Base-by-base conservation (phyloP, 2,888 invertebrate species). In the Branchellion lobata region DNA sequence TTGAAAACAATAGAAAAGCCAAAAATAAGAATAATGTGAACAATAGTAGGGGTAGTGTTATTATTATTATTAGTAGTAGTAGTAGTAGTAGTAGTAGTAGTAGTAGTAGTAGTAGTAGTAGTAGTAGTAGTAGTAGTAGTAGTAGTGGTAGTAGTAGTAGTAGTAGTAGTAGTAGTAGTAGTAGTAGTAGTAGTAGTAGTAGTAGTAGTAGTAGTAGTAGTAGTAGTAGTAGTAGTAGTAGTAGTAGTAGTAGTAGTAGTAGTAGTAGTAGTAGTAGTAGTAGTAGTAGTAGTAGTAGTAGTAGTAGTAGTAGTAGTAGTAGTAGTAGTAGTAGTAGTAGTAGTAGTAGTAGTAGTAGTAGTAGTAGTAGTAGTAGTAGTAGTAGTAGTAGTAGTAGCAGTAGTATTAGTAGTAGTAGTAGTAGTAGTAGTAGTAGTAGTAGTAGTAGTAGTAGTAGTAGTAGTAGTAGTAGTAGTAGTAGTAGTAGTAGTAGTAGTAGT, bases 131-230 rank as follows among this genome's bases (percentile, higher is more conserved):
- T 34, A 72, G 72, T 34, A 72, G 72, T 34, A 72, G 72, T 72
- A 72, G 36, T 34, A 31, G 36, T 72, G 57, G 87, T 96, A 29
- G 88, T 34, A 72, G 72, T 33, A 72, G 72, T 72, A 72, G 72
- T 72, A 72, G 72, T 72, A 72, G 72, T 72, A 72, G 72, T 72
- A 72, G 72, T 72, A 72, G 72, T 72, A 72, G 72, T 34, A 72
- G 72, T 72, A 72, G 72, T 34, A 72, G 72, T 33, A 72, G 72
- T 72, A 72, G 72, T 72, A 33, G 72, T 72, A 72, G 72, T 72
- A 72, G 72, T 72, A 72, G 72, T 72, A 72, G 72, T 72, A 72
- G 72, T 34, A 72, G 72, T 72, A 72, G 72, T 34, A 72, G 72
- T 33, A 72, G 72, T 72, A 72, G 72, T 72, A 33, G 72, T 72